Evolutionary conservation across 2,888 invertebrate species (phyloP).

Genomic region (Drosophila neutralis): DNA sequence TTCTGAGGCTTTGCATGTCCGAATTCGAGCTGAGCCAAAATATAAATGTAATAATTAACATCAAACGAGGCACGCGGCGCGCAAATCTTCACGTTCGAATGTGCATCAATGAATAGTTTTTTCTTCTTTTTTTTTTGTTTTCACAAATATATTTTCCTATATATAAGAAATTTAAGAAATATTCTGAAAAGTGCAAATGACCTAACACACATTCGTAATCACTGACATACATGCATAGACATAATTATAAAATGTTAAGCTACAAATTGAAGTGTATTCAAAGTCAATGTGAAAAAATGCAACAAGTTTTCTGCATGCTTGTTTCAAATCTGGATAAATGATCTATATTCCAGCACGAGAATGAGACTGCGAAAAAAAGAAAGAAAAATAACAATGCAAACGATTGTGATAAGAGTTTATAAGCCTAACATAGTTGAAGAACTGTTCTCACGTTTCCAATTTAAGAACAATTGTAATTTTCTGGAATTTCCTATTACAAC

Average conservation of each 20-base stretch:
- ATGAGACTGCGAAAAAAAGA: neutral
- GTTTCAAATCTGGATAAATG: neutral
- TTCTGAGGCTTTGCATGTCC: slow-evolving; percentile 31
- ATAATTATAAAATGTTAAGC: neutral
- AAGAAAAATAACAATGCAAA: neutral
- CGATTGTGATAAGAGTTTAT: neutral
- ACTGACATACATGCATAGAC: neutral
- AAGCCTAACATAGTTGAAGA: neutral
- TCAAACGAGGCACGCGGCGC: slow-evolving; percentile 38
- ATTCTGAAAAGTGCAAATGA: neutral
- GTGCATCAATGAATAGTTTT: slow-evolving; percentile 1
- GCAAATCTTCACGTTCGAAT: slow-evolving; percentile 8
- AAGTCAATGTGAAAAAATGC: neutral
- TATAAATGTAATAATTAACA: slow-evolving; percentile 16
- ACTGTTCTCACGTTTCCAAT: neutral
- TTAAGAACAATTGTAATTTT: neutral
- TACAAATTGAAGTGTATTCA: neutral
- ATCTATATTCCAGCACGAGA: neutral
- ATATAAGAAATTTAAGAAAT: neutral
- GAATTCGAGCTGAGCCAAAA: neutral
- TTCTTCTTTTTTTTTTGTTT: neutral
- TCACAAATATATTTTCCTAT: neutral
- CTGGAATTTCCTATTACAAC: neutral
- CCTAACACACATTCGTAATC: neutral
- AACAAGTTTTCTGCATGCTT: neutral